Base-by-base conservation (phyloP, 2,797 vertebrate species). In the Podargus strigoides region DNA sequence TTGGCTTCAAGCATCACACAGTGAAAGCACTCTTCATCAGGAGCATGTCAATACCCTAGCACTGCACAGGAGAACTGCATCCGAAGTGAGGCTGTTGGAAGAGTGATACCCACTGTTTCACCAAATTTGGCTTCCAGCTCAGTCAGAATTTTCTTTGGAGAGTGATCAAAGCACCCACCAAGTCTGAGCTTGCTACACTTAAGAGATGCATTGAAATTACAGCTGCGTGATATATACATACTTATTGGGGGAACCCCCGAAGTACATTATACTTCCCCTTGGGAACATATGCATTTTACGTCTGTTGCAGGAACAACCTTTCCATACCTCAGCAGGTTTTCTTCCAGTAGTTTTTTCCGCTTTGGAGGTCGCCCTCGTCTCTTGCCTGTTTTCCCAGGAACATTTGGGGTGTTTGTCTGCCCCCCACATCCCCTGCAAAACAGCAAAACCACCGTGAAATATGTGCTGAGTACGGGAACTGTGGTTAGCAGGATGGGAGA, bases 331-430 rank as follows among this genome's bases (percentile, higher is more conserved):
- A 97, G 74, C 37, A 96, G 63, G 67, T 97, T 94, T 81, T 99
- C 99, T 37, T 99, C 99, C 24, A 98, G 93, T 10, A 98, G 37
- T 96, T 97, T 99, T 97, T 98, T 99, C 92, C 98, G 98, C 97
- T 99, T 99, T 55, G 99, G 99, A 78, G 99, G 99, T 94, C 99
- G 98, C 83, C 99, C 99, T 96, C 99, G 98, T 97, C 98, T 98
- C 97, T 98, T 98, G 91, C 97, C 97, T 6, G 98, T 98, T 97
- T 98, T 98, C 84, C 97, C 98, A 97, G 97, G 97, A 96, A 89
- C 70, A 8, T 47, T 93, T 59, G 96, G 92, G 87, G 96, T 93
- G 85, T 84, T 97, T 24, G 96, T 95, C 56, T 98, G 98, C 75
- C 88, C 97, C 85, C 95, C 97, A 15, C 73, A 97, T 84, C 91